Evolutionary conservation across 2,113 vertebrate genomes (phyloP).

Genomic region (Hemibagrus wyckioides): DNA sequence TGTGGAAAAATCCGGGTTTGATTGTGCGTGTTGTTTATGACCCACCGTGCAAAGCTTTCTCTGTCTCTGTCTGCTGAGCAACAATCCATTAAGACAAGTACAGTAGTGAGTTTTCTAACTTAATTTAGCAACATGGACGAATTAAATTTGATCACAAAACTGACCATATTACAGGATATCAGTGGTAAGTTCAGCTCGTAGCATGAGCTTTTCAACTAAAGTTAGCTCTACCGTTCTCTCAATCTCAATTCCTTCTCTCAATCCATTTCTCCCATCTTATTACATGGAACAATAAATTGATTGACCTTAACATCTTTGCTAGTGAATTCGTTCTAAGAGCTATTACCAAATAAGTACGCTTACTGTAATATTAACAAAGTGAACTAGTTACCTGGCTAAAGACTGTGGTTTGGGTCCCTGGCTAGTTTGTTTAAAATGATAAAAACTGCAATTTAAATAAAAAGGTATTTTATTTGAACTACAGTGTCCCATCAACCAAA

Average conservation of each 20-base stretch:
- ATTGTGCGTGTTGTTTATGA: not conserved
- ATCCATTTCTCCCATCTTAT: not conserved
- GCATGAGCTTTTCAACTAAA: not conserved
- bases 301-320: not conserved
- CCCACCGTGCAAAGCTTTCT: not conserved
- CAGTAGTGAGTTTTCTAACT: not conserved
- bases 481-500: not conserved
- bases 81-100: not conserved
- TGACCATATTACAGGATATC: not conserved
- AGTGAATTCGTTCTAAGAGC: not conserved
- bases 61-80: not conserved
- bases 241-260: too few species aligned
- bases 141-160: not conserved
- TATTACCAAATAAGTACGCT: not conserved
- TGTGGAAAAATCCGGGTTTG: constrained; percentile 16
- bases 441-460: not conserved
- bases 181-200: not conserved
- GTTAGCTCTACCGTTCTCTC: not conserved
- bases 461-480: not conserved
- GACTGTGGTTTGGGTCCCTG: not conserved
- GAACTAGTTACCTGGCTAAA: not conserved
- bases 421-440: not conserved
- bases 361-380: not conserved
- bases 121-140: not conserved
- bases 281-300: not conserved